These are phyloP conservation scores for zebrafish (Danio rerio) DNA, from an alignment of 2,113 vertebrate genomes.

Conservation along the genomic window DNA sequence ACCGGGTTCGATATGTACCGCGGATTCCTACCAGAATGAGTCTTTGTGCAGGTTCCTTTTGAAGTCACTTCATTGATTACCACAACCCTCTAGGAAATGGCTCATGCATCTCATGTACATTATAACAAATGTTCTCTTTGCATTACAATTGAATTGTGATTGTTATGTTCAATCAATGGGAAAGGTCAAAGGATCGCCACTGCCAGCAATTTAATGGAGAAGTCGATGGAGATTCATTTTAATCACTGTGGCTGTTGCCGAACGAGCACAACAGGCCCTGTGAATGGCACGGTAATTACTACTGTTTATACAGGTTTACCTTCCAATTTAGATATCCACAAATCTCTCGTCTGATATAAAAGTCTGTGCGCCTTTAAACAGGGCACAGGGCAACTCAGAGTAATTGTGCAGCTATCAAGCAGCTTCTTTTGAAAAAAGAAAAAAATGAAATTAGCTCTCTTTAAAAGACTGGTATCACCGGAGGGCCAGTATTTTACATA, in stretches of 20 bases:
- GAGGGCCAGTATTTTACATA: constrained; percentile 65
- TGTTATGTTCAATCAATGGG: constrained; percentile 99
- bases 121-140: constrained; percentile 99
- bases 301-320: constrained; percentile 97
- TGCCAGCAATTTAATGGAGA: constrained; percentile 99
- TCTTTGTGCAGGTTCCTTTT: constrained; percentile 74
- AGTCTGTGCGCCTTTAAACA: constrained; percentile 65
- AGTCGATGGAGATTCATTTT: constrained; percentile 99
- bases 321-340: constrained; percentile 93
- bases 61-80: constrained; percentile 96
- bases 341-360: constrained; percentile 86
- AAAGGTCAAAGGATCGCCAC: constrained; percentile 99
- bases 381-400: constrained; percentile 62
- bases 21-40: constrained; percentile 70
- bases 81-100: constrained; percentile 93
- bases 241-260: constrained; percentile 98
- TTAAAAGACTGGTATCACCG: constrained; percentile 64
- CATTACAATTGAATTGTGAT: constrained; percentile 99
- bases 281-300: constrained; percentile 96
- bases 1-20: constrained; percentile 74
- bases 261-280: constrained; percentile 95
- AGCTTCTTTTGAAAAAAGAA: constrained; percentile 56
- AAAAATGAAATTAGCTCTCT: constrained; percentile 63
- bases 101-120: constrained; percentile 97
- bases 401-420: constrained; percentile 65